Conservation (phyloP, 2,888 invertebrate species). For the Leptinotarsa tumamoca region DNA sequence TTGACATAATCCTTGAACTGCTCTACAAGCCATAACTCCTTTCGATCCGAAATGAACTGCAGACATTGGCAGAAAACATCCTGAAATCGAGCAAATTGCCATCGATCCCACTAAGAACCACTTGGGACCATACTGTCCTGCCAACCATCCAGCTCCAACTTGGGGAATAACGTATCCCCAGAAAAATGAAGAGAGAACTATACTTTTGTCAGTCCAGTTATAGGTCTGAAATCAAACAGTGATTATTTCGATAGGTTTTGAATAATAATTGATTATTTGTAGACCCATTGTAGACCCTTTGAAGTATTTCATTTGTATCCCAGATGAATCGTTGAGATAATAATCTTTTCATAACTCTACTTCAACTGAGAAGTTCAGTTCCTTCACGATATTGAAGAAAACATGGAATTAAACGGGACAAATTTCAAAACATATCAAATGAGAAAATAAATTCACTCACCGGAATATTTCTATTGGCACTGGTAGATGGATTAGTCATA, state of each 20-base stretch:
- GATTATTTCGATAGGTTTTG: too few species aligned
- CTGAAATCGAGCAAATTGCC: slow-evolving; percentile 72
- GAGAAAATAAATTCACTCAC: slow-evolving; percentile 60
- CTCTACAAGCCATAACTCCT: slow-evolving; percentile 74
- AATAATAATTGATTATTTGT: too few species aligned
- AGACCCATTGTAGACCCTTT: too few species aligned
- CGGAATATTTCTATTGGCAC: slow-evolving; percentile 60
- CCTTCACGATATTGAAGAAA: too few species aligned
- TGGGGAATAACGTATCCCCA: slow-evolving; percentile 84
- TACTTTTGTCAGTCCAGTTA: slow-evolving; percentile 68
- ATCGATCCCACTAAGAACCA: slow-evolving; percentile 72
- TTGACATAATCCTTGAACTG: slow-evolving; percentile 80
- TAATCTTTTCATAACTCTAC: too few species aligned
- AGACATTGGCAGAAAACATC: slow-evolving; percentile 75
- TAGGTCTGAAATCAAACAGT: slow-evolving; percentile 1
- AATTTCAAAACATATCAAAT: not conserved
- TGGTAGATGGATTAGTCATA: slow-evolving; percentile 72
- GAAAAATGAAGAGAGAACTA: slow-evolving; percentile 80
- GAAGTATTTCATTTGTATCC: too few species aligned
- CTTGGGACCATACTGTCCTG: slow-evolving; percentile 80
- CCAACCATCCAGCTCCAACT: slow-evolving; percentile 77
- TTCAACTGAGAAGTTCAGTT: too few species aligned
- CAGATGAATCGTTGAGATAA: too few species aligned
- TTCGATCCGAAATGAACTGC: slow-evolving; percentile 75
- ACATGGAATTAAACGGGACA: too few species aligned